These are phyloP conservation scores for Heliothis peltigera DNA, from an alignment of 2,888 invertebrate genomes.

Conservation along the genomic window DNA sequence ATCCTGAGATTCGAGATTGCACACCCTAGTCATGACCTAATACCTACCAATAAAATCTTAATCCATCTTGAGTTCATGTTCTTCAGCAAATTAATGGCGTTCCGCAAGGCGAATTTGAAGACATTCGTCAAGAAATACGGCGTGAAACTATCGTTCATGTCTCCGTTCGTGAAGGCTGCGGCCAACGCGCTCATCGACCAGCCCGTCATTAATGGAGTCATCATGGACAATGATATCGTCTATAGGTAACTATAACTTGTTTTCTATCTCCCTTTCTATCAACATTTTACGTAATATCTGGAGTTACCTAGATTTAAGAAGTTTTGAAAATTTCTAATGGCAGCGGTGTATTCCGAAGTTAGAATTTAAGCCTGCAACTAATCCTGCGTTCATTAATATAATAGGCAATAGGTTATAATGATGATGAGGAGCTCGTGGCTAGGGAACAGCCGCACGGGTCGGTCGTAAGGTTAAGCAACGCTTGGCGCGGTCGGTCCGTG, in stretches of 20 bases:
- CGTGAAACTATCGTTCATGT: slow-evolving; percentile 99
- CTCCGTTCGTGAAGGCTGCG: slow-evolving; percentile 98
- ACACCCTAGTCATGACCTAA: no score
- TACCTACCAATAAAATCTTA: no score
- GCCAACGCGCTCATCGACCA: slow-evolving; percentile 99
- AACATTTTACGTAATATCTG: no score
- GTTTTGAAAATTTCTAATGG: not conserved
- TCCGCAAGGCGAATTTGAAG: slow-evolving; percentile 97
- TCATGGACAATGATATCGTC: slow-evolving; percentile 95
- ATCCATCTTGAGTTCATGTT: not conserved
- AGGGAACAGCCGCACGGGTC: no score
- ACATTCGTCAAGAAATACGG: slow-evolving; percentile 98
- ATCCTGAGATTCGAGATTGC: no score
- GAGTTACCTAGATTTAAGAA: no score
- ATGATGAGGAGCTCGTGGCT: no score
- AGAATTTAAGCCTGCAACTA: not conserved
- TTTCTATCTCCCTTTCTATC: no score
- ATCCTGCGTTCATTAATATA: no score
- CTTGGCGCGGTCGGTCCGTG: no score
- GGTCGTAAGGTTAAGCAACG: no score
- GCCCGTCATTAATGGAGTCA: slow-evolving; percentile 99
- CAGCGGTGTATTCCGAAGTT: not conserved
- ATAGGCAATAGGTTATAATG: no score
- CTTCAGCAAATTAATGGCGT: slow-evolving; percentile 95
- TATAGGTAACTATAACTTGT: slow-evolving; percentile 75